These are phyloP conservation scores for Hetaerina titia DNA, from an alignment of 2,888 invertebrate species.

Conservation along the genomic window DNA sequence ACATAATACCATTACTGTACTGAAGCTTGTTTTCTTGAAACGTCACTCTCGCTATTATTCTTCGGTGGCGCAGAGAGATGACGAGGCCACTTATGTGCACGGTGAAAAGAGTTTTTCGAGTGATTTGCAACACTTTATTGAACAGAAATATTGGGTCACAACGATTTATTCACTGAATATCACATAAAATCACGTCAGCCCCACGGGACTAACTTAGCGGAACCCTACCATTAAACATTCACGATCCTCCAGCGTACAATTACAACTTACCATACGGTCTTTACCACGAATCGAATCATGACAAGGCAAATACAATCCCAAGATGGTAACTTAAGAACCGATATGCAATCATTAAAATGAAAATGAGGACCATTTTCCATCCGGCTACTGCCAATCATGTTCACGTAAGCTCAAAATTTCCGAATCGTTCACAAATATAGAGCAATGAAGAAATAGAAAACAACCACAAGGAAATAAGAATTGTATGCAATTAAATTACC, in stretches of 20 bases:
- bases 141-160: not conserved
- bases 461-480: too few species aligned
- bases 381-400: too few species aligned
- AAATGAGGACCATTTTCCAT: too few species aligned
- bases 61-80: not conserved
- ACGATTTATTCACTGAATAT: not conserved
- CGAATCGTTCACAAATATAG: too few species aligned
- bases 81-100: not conserved
- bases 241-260: not conserved
- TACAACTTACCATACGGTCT: not conserved
- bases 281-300: not conserved
- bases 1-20: too few species aligned
- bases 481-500: too few species aligned
- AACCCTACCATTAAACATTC: not conserved
- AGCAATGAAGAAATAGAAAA: too few species aligned
- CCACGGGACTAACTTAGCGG: not conserved
- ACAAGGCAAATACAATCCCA: not conserved
- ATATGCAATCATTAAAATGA: too few species aligned
- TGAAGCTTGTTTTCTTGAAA: too few species aligned
- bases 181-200: not conserved
- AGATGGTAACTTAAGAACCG: too few species aligned
- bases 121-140: not conserved
- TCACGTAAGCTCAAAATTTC: too few species aligned
- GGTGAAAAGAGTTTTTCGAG: not conserved
- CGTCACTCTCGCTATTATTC: too few species aligned